phyloP scores from a whole-genome alignment of 2,113 vertebrate species.

The Balaeniceps rex region DNA sequence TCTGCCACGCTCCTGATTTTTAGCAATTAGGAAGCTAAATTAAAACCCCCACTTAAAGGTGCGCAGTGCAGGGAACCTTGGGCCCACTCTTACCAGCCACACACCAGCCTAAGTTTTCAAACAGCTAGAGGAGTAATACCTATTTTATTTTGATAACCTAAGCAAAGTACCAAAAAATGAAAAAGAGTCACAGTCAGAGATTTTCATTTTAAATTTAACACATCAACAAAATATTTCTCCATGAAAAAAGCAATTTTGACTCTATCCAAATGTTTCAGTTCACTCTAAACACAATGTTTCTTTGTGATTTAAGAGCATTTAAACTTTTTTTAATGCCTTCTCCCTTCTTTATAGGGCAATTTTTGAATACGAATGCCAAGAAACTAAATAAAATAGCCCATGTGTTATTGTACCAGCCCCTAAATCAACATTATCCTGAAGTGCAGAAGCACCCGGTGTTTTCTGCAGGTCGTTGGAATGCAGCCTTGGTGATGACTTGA shows the following conservation, averaged over 20 bases:
- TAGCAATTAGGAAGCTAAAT: background rate
- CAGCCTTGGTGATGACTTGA: background rate
- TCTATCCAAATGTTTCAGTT: background rate
- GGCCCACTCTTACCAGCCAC: too few relatives aligned
- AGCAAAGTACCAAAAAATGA: background rate
- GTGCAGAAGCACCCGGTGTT: background rate
- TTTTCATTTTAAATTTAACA: constrained; percentile 39
- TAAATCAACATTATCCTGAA: constrained; percentile 40
- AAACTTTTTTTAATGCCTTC: constrained; percentile 38
- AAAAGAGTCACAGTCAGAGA: background rate
- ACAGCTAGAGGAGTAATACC: background rate
- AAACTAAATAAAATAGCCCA: constrained; percentile 8
- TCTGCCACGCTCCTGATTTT: background rate
- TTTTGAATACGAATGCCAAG: constrained; percentile 36
- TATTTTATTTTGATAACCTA: constrained; percentile 12
- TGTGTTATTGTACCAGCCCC: background rate
- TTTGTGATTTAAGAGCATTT: constrained; percentile 47
- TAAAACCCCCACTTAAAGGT: background rate
- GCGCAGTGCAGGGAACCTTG: background rate
- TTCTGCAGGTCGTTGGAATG: background rate
- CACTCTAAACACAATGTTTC: background rate
- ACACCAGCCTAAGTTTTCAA: background rate
- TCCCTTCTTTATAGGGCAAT: constrained; percentile 17
- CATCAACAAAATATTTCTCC: constrained; percentile 23
- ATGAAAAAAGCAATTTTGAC: constrained; percentile 32